phyloP scores from a whole-genome alignment of 2,113 vertebrate genomes.

The Lontra canadensis region DNA sequence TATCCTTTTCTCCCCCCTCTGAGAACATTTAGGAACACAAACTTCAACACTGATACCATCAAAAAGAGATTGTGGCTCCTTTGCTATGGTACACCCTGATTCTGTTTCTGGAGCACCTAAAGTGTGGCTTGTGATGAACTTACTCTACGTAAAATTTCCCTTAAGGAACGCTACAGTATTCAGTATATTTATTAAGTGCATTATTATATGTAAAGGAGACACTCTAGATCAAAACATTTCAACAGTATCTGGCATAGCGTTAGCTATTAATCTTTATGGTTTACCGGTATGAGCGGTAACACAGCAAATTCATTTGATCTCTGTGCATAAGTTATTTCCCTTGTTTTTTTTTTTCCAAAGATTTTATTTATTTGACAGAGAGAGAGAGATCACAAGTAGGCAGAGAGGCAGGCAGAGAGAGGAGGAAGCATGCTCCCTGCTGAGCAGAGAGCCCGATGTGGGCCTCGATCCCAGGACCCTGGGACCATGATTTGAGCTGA shows the following conservation, averaged over 20 bases:
- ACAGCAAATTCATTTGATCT: not conserved
- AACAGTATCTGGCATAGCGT: not conserved
- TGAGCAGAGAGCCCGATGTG: no score
- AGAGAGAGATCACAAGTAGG: no score
- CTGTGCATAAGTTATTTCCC: not conserved
- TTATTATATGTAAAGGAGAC: not conserved
- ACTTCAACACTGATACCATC: not conserved
- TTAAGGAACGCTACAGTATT: not conserved
- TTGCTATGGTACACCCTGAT: not conserved
- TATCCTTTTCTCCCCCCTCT: not conserved
- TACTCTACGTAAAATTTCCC: not conserved
- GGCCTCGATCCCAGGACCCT: no score
- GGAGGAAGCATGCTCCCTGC: no score
- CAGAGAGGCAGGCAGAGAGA: no score
- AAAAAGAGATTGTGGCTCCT: not conserved
- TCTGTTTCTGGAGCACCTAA: not conserved
- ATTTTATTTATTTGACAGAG: no score
- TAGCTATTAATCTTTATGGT: not conserved
- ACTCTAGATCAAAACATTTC: not conserved
- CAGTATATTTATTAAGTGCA: not conserved
- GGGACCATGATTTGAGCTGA: no score
- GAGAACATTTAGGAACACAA: not conserved
- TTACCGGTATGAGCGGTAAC: not conserved
- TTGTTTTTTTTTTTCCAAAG: not conserved
- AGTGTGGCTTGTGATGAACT: not conserved